These are phyloP conservation scores for Scrobipalpa atriplicella DNA, from an alignment of 2,888 invertebrate genomes.

Conservation along the genomic window DNA sequence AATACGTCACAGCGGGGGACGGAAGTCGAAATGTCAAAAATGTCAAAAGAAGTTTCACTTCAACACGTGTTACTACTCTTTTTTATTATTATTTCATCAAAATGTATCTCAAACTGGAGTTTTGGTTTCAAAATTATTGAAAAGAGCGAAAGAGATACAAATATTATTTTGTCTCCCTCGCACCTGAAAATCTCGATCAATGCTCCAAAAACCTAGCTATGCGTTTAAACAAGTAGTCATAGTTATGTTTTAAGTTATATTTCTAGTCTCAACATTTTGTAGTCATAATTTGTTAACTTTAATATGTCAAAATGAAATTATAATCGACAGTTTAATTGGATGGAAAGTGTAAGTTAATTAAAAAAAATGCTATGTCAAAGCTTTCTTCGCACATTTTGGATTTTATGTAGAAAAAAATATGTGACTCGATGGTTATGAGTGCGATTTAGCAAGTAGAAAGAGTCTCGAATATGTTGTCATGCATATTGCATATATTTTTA, in stretches of 20 bases:
- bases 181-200: too few species aligned
- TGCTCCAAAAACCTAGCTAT: conserved; percentile 9
- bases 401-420: conserved; percentile 47
- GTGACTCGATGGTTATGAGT: background rate
- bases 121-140: too few species aligned
- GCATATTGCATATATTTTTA: background rate
- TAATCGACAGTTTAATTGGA: conserved; percentile 48
- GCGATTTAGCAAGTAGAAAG: background rate
- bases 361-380: conserved; percentile 56
- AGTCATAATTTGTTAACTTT: conserved; percentile 69
- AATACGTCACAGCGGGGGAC: too few species aligned
- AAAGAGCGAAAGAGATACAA: too few species aligned
- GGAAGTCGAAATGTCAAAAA: too few species aligned
- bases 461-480: background rate
- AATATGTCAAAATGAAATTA: conserved; percentile 38
- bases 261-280: conserved; percentile 56
- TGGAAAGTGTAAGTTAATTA: conserved; percentile 46
- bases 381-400: conserved; percentile 71
- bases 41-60: too few species aligned
- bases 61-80: too few species aligned
- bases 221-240: conserved; percentile 35
- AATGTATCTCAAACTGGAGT: background rate
- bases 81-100: background rate
- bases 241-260: conserved; percentile 24
- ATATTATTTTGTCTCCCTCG: too few species aligned